Evolutionary conservation across 2,113 vertebrate species (phyloP), one percentile per base, ranked within the genome.

Genomic region (Raja brachyura): DNA sequence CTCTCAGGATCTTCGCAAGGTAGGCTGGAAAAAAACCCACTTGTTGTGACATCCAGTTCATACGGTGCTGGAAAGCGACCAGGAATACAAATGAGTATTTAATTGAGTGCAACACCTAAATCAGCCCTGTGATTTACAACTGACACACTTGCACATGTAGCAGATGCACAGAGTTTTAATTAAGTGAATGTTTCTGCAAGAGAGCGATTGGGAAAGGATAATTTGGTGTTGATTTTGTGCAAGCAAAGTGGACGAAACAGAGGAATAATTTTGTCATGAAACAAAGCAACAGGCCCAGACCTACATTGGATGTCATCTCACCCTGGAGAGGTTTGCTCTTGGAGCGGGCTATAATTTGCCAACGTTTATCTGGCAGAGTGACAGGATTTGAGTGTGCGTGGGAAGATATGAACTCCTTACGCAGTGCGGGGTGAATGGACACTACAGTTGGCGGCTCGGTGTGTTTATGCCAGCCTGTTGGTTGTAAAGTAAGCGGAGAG

Each of bases 31-130:
- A 73, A 70, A 70, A 48, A 73, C 33, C 39, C 31, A 39, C 5
- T 31, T 63, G 25, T 31, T 59, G 33, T 10, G 18, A 9, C 66
- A 90, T 66, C 4, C 16, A 90, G 31, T 70, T 33, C 13, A 63
- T 25, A 39, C 22, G 61, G 63, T 48, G 85, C 61, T 90, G 63
- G 20, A 18, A 20, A 39, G 33, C 20, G 70, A 70, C 61, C 63
- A 70, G 63, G 63, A 68, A 90, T 70, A 16, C 83, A 18, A 48
- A 70, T 90, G 88, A 90, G 66, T 5, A 33, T 70, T 90, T 90
- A 90, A 90, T 73, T 90, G 66, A 11, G 33, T 39, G 31, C 20
- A 59, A 90, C 88, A 90, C 88, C 68, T 90, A 70, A 20, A 70
- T 90, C 33, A 70, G 31, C 63, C 63, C 63, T 90, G 88, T 11